Evolutionary conservation across 2,113 vertebrate species (phyloP).

Genomic region (Cyphomyrus discorhynchus): DNA sequence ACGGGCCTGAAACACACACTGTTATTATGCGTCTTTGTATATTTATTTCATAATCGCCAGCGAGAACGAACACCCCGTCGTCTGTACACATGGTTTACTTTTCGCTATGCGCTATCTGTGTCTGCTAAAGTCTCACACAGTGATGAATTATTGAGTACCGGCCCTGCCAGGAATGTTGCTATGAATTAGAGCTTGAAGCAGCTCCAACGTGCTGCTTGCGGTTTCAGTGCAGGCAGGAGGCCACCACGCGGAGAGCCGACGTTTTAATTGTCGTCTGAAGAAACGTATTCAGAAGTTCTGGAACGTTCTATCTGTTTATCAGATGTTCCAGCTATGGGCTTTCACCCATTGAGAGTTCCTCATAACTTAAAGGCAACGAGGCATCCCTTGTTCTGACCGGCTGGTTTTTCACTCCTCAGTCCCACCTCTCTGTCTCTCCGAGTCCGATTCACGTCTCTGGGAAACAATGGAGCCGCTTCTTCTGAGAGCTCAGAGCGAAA

Average conservation of each 20-base stretch:
- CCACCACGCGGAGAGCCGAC: slow-evolving; percentile 13
- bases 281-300: slow-evolving; percentile 30
- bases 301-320: slow-evolving; percentile 35
- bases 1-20: not conserved
- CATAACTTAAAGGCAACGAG: slow-evolving; percentile 21
- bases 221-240: slow-evolving; percentile 29
- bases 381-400: slow-evolving; percentile 25
- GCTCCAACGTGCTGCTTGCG: slow-evolving; percentile 34
- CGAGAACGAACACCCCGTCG: slow-evolving; percentile 7
- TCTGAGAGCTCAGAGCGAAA: not conserved
- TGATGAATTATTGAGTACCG: slow-evolving; percentile 27
- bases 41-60: slow-evolving; percentile 21
- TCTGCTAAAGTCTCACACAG: slow-evolving; percentile 21
- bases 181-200: slow-evolving; percentile 36
- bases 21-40: slow-evolving; percentile 16
- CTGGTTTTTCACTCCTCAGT: not conserved
- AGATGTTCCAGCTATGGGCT: slow-evolving; percentile 34
- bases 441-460: not conserved
- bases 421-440: not conserved
- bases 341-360: slow-evolving; percentile 29
- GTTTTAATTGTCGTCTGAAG: slow-evolving; percentile 32
- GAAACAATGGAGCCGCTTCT: not conserved
- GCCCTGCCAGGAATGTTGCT: slow-evolving; percentile 23
- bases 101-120: slow-evolving; percentile 5
- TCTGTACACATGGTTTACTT: slow-evolving; percentile 12